These are phyloP conservation scores for Auanema freiburgensis DNA, from an alignment of 2,888 invertebrate genomes.

Conservation along the genomic window DNA sequence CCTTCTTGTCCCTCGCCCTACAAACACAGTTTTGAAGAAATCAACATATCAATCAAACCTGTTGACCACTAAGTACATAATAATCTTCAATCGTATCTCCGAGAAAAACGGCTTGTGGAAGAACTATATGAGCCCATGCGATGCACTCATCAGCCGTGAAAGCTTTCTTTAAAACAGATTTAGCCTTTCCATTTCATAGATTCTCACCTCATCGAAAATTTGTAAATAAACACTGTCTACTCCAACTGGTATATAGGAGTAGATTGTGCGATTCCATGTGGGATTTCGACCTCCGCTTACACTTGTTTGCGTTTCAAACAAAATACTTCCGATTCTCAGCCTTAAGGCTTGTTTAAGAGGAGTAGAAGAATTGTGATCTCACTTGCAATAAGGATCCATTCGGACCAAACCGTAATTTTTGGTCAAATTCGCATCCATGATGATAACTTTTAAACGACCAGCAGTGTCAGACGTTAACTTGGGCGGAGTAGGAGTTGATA, in stretches of 20 bases:
- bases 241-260: conserved; percentile 85
- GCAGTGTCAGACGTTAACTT: conserved; percentile 44
- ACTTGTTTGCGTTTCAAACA: conserved; percentile 93
- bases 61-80: conserved; percentile 89
- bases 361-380: conserved; percentile 1
- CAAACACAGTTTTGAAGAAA: background rate
- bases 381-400: conserved; percentile 54
- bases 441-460: conserved; percentile 59
- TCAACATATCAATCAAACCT: conserved; percentile 65
- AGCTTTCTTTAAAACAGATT: conserved; percentile 72
- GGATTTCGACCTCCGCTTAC: conserved; percentile 81
- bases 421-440: conserved; percentile 60
- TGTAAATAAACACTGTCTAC: conserved; percentile 86
- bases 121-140: conserved; percentile 87
- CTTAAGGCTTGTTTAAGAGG: conserved; percentile 70
- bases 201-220: conserved; percentile 82
- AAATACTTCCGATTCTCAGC: conserved; percentile 86
- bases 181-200: background rate
- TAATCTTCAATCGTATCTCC: conserved; percentile 93
- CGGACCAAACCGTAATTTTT: conserved; percentile 60
- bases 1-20: conserved; percentile 88
- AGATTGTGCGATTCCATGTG: conserved; percentile 91
- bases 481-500: too few relatives aligned
- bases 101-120: conserved; percentile 79
- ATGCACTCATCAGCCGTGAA: conserved; percentile 93